phyloP scores from a whole-genome alignment of 1,140 invertebrate species.

The Phthorimaea operculella region DNA sequence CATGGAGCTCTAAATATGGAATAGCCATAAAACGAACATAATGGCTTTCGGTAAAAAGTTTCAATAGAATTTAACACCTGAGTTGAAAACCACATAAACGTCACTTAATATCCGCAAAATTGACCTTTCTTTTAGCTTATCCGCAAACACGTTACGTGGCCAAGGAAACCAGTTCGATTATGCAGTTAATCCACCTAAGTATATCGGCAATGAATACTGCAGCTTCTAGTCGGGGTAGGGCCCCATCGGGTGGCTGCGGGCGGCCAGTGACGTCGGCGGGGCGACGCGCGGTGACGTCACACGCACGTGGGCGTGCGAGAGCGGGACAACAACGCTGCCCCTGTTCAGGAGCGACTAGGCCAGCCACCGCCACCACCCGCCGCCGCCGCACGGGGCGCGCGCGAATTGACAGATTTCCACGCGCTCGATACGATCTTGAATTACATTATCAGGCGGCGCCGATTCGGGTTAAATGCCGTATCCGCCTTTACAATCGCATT shows the following conservation, averaged over 20 bases:
- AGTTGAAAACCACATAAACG: too few relatives aligned
- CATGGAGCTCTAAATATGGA: too few relatives aligned
- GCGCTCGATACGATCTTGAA: slow-evolving; percentile 60
- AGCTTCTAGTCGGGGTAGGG: slow-evolving; percentile 9
- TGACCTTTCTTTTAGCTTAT: too few relatives aligned
- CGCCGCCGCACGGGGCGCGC: slow-evolving; percentile 26
- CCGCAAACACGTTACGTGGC: too few relatives aligned
- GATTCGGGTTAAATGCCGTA: slow-evolving; percentile 27
- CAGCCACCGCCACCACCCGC: not conserved
- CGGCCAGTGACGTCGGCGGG: slow-evolving; percentile 43
- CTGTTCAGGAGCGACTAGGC: not conserved
- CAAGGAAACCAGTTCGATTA: too few relatives aligned
- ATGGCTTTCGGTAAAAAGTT: too few relatives aligned
- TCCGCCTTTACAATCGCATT: slow-evolving; percentile 16
- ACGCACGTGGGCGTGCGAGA: slow-evolving; percentile 55
- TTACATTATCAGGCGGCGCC: slow-evolving; percentile 36
- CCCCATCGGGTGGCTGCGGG: slow-evolving; percentile 17
- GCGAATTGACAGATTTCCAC: slow-evolving; percentile 54
- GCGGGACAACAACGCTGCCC: slow-evolving; percentile 25
- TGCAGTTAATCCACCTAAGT: too few relatives aligned
- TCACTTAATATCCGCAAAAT: too few relatives aligned
- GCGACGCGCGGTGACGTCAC: slow-evolving; percentile 50
- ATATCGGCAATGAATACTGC: not conserved
- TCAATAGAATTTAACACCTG: too few relatives aligned
- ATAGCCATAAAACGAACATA: too few relatives aligned